These are phyloP conservation scores for Craterocephalus amniculus DNA, from an alignment of 2,797 vertebrate genomes.

Conservation along the genomic window DNA sequence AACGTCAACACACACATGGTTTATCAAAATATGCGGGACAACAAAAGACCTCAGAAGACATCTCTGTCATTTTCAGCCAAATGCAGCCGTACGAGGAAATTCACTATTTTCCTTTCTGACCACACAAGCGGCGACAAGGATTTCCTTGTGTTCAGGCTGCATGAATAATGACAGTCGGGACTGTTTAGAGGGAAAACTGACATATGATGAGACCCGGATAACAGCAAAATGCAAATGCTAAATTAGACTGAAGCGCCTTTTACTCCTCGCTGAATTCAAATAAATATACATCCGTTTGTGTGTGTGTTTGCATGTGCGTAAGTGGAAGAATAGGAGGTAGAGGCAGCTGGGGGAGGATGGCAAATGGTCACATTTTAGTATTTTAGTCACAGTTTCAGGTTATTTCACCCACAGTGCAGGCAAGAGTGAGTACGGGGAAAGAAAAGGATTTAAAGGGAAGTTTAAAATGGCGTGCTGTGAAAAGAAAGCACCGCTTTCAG, in stretches of 20 bases:
- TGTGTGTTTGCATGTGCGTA: slow-evolving; percentile 6
- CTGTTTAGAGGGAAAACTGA: slow-evolving; percentile 42
- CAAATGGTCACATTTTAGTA: slow-evolving; percentile 41
- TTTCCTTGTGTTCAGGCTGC: slow-evolving; percentile 22
- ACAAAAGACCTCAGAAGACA: slow-evolving; percentile 6
- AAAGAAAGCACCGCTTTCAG: slow-evolving; percentile 9
- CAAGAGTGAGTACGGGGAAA: slow-evolving; percentile 22
- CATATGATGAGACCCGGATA: slow-evolving; percentile 54
- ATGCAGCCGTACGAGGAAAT: slow-evolving; percentile 5
- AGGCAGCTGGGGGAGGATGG: slow-evolving; percentile 1
- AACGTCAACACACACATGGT: slow-evolving; percentile 40
- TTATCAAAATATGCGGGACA: slow-evolving; percentile 23
- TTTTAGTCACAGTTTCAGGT: slow-evolving; percentile 37
- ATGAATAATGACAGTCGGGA: slow-evolving; percentile 18
- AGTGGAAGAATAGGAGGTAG: slow-evolving; percentile 20
- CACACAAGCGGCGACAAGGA: slow-evolving; percentile 1
- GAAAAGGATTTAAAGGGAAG: slow-evolving; percentile 14
- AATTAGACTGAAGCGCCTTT: slow-evolving; percentile 59
- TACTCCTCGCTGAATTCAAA: slow-evolving; percentile 55
- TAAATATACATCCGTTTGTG: slow-evolving; percentile 38
- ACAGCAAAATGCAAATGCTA: slow-evolving; percentile 60
- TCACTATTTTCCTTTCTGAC: slow-evolving; percentile 1
- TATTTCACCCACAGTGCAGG: slow-evolving; percentile 17
- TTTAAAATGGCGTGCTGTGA: slow-evolving; percentile 7
- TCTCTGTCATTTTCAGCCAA: slow-evolving; percentile 10